Conservation (phyloP, 2,888 invertebrate species). For the Campopleginae sp. region DNA sequence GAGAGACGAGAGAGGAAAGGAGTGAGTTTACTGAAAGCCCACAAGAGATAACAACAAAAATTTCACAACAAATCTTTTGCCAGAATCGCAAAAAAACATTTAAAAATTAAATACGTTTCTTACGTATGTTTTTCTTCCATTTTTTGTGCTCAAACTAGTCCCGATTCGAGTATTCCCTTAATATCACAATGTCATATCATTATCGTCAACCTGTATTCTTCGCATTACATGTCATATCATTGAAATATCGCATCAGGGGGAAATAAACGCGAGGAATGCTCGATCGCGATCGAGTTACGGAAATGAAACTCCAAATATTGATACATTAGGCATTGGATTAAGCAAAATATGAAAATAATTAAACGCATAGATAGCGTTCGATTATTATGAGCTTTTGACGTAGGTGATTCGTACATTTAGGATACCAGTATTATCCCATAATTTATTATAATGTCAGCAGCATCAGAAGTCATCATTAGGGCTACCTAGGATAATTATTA, state of each 20-base stretch:
- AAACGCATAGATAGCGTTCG: constrained; percentile 49
- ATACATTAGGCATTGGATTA: constrained; percentile 35
- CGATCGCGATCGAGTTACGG: constrained; percentile 74
- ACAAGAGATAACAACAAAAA: background rate
- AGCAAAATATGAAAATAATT: constrained; percentile 10
- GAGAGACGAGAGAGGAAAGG: background rate
- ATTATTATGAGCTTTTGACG: constrained; percentile 76
- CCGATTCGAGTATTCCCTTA: constrained; percentile 61
- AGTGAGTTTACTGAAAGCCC: background rate
- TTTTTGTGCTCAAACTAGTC: background rate
- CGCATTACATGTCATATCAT: constrained; percentile 79
- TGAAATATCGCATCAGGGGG: constrained; percentile 61
- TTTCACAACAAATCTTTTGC: background rate
- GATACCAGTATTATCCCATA: constrained; percentile 70
- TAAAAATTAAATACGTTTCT: background rate
- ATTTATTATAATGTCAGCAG: constrained; percentile 59
- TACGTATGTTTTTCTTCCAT: background rate
- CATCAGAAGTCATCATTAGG: constrained; percentile 62
- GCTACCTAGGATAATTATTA: constrained; percentile 39
- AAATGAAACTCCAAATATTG: constrained; percentile 48
- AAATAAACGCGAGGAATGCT: constrained; percentile 48
- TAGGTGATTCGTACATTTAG: constrained; percentile 75
- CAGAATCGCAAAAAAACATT: background rate
- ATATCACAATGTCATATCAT: constrained; percentile 78
- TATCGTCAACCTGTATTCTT: constrained; percentile 72